Evolutionary conservation across 2,888 invertebrate species (phyloP), one percentile per base, ranked within the genome.

Genomic region (Andrena camellia): DNA sequence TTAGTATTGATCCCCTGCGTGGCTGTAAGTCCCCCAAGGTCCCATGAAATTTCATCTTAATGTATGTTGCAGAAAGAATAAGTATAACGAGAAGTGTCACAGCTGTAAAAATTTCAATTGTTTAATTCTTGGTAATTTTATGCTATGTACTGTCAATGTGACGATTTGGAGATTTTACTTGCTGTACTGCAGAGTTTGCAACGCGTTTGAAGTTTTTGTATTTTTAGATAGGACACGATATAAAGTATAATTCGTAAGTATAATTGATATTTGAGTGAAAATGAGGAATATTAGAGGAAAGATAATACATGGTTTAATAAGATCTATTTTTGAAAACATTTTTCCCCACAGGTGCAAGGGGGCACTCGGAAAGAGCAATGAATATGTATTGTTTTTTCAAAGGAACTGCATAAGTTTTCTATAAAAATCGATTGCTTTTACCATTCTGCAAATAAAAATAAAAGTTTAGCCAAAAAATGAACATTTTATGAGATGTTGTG

Each of bases 1-100:
- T 69, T 69, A 69, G 69, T 59, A 42, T 59, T 13, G 29, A 48
- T 29, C 59, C 59, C 3, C 31, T 10, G n/a, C 10, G 26, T 42
- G 23, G 54, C 29, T 20, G 20, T 10, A 48, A 42, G n/a, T 20
- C 20, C 26, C 5, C n/a, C 10, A 52, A 17, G 33, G 33, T 33
- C 20, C 20, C 50, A 52, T 17, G 2, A 31, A 31, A 67, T 50
- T 50, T 48, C 31, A 6, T 10, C 20, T 10, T 10, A 10, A 23
- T 13, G 54, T n/a, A 10, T 31, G 31, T 33, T 4, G 8, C 10
- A 3, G 31, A 60, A 6, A 17, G n/a, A 8, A 59, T 10, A 23
- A 26, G 17, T 23, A 17, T 29, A 17, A 7, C 20, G 57, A 57
- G 26, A 57, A 33, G 60, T 60, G 31, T 31, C n/a, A 33, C 60